Evolutionary conservation across 2,797 vertebrate genomes (phyloP), one percentile per base, ranked within the genome.

Genomic region (Amphiprion clarkii): DNA sequence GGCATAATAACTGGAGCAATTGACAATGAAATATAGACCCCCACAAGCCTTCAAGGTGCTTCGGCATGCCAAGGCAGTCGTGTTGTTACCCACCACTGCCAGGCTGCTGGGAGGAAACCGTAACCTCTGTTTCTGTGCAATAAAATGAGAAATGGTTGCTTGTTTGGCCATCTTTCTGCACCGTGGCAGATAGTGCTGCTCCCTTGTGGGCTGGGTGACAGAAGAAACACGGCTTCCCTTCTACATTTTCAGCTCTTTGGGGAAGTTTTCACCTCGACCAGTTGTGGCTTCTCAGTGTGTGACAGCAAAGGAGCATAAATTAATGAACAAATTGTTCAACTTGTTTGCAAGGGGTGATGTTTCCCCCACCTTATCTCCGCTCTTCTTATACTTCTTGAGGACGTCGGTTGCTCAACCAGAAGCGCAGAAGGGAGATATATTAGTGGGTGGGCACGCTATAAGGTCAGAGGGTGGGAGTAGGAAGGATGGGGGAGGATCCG

Each of bases 21-120:
- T 81, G 84, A 88, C 79, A 85, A 64, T 87, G 83, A 90, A 86
- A 83, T 91, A 83, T 81, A 62, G 75, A 78, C 62, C 42, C 59
- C 55, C 73, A 25, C 82, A 76, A 78, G 68, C 76, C 70, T 80
- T 78, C 63, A 79, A 84, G 86, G 78, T 85, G 79, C 69, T 76
- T 62, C 42, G 56, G 80, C 67, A 76, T 75, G 73, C 78, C 60
- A 78, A 39, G 68, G 53, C 71, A 52, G 81, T 76, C 76, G 67
- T 61, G 49, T 65, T 71, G 60, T 60, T 52, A 62, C 69, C 71
- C 74, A 56, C 71, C 7, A 6, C 40, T 71, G 71, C 66, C 76
- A 67, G 52, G 71, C 83, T 74, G 60, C 27, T 59, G 60, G 27
- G 49, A 58, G 40, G 39, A 71, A 71, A 71, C 14, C 2, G 25